Conservation (phyloP, 1,140 invertebrate species). For the Catajapyx aquilonaris region DNA sequence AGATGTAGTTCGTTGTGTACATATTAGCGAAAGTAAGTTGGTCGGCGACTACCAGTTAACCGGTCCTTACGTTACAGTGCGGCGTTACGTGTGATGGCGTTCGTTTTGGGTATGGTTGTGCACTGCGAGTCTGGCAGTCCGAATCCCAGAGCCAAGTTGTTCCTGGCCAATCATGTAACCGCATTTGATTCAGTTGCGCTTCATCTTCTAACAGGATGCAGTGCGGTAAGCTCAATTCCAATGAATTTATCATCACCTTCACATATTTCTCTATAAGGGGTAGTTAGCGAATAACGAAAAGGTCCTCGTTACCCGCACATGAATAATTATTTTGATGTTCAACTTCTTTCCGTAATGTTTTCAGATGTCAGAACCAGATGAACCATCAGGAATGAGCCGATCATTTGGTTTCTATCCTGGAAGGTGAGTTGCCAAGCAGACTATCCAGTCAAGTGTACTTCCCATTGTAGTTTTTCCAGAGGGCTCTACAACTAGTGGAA, state of each 20-base stretch:
- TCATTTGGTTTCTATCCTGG: too few species aligned
- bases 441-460: too few species aligned
- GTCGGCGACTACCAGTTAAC: neutral
- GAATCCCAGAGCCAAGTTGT: neutral
- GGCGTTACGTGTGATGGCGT: neutral
- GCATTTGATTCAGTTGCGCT: neutral
- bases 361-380: too few species aligned
- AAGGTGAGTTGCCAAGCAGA: too few species aligned
- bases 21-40: neutral
- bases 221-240: neutral
- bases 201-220: neutral
- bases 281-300: too few species aligned
- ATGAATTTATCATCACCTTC: too few species aligned
- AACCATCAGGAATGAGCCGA: too few species aligned
- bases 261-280: too few species aligned
- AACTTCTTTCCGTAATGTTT: too few species aligned
- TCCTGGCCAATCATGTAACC: neutral
- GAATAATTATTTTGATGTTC: too few species aligned
- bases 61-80: neutral
- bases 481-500: constrained; percentile 32
- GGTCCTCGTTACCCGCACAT: too few species aligned
- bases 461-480: constrained; percentile 33
- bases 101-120: neutral
- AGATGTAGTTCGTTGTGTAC: too few species aligned
- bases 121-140: neutral